A percentile compares a stretch with the other conserved stretches of the same genome.
Evolutionary conservation across 92 coral and sea anemone genomes (phyloP).

Genomic region (Epizoanthus fatuus): DNA sequence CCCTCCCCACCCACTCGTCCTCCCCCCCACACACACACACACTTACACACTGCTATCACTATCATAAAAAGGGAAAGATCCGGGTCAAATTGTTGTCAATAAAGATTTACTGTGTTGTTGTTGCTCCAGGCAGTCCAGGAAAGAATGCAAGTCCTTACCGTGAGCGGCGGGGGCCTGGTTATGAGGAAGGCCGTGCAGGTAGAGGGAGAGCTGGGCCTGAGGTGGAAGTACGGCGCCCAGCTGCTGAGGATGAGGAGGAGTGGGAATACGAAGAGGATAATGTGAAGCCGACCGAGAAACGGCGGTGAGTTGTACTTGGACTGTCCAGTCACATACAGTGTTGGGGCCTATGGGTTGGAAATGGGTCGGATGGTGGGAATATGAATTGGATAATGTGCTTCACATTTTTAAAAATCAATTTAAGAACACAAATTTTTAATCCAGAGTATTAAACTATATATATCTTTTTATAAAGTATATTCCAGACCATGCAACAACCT

Average conservation of each 20-base stretch:
- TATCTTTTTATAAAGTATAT: too few species aligned
- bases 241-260: conserved; percentile 82
- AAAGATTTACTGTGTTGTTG: background rate
- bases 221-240: conserved; percentile 75
- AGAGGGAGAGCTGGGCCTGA: conserved; percentile 59
- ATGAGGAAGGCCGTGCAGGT: conserved; percentile 73
- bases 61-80: too few species aligned
- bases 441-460: too few species aligned
- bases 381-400: conserved; percentile 80
- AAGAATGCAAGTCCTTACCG: conserved; percentile 73
- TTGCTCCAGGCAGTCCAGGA: conserved; percentile 25
- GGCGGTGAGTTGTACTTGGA: conserved; percentile 25
- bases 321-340: background rate
- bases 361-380: conserved; percentile 68
- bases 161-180: conserved; percentile 78
- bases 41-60: too few species aligned
- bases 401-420: too few species aligned
- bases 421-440: too few species aligned
- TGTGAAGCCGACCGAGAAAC: conserved; percentile 51
- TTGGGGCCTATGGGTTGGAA: too few species aligned
- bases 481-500: too few species aligned
- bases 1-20: too few species aligned
- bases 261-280: conserved; percentile 94
- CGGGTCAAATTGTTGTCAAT: conserved; percentile 1
- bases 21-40: too few species aligned